These are phyloP conservation scores for Chloromyia formosa DNA, from an alignment of 2,888 invertebrate genomes.

Conservation along the genomic window DNA sequence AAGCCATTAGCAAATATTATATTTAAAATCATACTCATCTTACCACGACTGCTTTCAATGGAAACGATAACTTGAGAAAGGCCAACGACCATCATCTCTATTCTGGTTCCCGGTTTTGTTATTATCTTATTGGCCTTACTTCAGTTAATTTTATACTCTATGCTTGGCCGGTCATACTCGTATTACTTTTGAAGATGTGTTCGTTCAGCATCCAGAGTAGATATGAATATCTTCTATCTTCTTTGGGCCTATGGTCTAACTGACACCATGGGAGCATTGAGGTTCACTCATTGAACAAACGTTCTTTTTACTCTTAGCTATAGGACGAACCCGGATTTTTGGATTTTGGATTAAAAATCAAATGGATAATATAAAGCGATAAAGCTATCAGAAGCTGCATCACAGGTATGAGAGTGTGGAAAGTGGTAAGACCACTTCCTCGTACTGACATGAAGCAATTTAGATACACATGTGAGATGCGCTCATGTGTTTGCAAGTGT, in stretches of 20 bases:
- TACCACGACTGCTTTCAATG: not conserved
- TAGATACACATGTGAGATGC: too few species aligned
- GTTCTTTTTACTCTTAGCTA: too few species aligned
- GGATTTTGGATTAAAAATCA: not conserved
- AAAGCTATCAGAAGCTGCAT: constrained; percentile 1
- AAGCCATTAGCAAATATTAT: not conserved
- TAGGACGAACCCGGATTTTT: not conserved
- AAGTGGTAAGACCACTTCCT: constrained; percentile 22
- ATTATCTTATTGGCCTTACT: constrained; percentile 14
- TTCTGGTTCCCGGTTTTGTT: not conserved
- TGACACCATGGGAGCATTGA: too few species aligned
- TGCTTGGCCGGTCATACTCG: too few species aligned
- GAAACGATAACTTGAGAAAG: not conserved
- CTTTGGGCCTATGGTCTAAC: too few species aligned
- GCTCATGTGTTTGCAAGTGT: too few species aligned
- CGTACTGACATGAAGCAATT: too few species aligned
- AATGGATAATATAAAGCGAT: not conserved
- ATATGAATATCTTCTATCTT: too few species aligned
- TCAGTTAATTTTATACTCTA: too few species aligned
- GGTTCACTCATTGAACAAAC: too few species aligned
- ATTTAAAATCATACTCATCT: constrained; percentile 2
- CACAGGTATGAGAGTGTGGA: constrained; percentile 14
- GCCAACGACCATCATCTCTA: constrained; percentile 27
- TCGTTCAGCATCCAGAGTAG: not conserved
- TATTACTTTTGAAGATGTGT: too few species aligned